These are phyloP conservation scores for Calonectris borealis DNA, from an alignment of 2,113 vertebrate genomes.

Conservation along the genomic window DNA sequence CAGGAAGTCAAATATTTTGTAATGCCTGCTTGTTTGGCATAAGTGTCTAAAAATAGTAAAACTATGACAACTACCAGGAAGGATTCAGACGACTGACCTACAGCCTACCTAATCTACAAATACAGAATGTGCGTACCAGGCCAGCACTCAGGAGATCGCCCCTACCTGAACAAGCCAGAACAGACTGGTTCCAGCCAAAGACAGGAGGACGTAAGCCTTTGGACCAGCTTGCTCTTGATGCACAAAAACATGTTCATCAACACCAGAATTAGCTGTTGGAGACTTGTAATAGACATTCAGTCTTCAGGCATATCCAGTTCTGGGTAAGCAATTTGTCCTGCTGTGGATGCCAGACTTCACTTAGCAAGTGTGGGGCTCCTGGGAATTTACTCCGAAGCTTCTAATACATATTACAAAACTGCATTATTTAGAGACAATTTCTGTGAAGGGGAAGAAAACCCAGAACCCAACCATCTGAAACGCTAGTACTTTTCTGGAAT, in stretches of 20 bases:
- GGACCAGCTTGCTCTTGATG: neutral
- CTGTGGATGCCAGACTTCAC: neutral
- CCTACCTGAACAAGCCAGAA: neutral
- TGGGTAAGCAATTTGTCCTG: neutral
- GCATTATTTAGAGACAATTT: neutral
- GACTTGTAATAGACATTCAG: neutral
- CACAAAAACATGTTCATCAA: neutral
- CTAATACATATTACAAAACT: neutral
- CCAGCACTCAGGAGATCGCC: neutral
- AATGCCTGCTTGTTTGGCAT: neutral
- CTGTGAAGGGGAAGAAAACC: neutral
- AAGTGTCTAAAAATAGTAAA: neutral
- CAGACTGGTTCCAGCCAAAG: neutral
- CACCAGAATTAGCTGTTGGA: neutral
- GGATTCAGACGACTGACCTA: neutral
- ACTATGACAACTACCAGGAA: neutral
- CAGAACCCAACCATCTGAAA: neutral
- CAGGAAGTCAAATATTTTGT: neutral
- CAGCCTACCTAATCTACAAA: neutral
- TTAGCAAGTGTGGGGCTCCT: neutral
- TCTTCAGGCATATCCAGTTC: neutral
- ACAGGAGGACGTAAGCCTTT: neutral
- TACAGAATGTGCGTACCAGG: fast-evolving
- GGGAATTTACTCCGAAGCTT: neutral
- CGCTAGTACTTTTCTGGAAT: neutral